Conservation (phyloP, 1,140 invertebrate species). For the Drosophila sp. region DNA sequence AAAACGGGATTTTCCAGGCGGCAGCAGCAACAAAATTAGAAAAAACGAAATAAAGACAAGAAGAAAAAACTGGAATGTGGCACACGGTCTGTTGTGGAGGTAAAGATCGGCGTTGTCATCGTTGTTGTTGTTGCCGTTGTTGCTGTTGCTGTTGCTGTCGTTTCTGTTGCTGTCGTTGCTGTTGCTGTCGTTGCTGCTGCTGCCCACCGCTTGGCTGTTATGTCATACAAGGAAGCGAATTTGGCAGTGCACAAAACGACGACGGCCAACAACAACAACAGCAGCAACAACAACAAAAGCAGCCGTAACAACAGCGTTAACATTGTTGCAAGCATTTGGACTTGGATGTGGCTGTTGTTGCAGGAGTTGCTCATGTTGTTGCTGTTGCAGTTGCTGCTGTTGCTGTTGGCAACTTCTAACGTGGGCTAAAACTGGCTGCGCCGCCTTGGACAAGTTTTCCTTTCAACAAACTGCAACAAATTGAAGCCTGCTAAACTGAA, state of each 20-base stretch:
- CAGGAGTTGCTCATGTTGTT: slow-evolving; percentile 20
- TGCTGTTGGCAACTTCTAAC: slow-evolving; percentile 44
- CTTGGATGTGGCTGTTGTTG: slow-evolving; percentile 25
- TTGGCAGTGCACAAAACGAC: slow-evolving; percentile 42
- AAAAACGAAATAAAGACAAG: slow-evolving; percentile 10
- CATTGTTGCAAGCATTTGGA: slow-evolving; percentile 58
- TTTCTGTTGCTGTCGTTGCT: slow-evolving; percentile 15
- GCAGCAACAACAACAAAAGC: not conserved
- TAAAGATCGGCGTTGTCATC: slow-evolving; percentile 73
- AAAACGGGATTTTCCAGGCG: slow-evolving; percentile 75
- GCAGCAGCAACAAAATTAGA: slow-evolving; percentile 17
- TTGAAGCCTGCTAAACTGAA: slow-evolving; percentile 23
- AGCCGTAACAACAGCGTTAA: slow-evolving; percentile 40
- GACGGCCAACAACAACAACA: slow-evolving; percentile 63
- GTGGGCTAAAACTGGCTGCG: slow-evolving; percentile 47
- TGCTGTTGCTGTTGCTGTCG: slow-evolving; percentile 9
- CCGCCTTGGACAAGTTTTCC: slow-evolving; percentile 65
- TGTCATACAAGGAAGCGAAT: slow-evolving; percentile 81
- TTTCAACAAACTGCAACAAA: slow-evolving; percentile 50
- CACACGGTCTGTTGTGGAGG: slow-evolving; percentile 68
- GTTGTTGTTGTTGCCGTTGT: slow-evolving; percentile 31
- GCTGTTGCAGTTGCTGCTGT: slow-evolving; percentile 32
- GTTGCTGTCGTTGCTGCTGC: slow-evolving; percentile 8
- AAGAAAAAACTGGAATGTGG: slow-evolving; percentile 72
- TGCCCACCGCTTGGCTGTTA: slow-evolving; percentile 61